Percentiles rank a stretch among this genome's conserved stretches.
Conservation (phyloP, 2,888 invertebrate species). For the Galeruca laticollis region DNA sequence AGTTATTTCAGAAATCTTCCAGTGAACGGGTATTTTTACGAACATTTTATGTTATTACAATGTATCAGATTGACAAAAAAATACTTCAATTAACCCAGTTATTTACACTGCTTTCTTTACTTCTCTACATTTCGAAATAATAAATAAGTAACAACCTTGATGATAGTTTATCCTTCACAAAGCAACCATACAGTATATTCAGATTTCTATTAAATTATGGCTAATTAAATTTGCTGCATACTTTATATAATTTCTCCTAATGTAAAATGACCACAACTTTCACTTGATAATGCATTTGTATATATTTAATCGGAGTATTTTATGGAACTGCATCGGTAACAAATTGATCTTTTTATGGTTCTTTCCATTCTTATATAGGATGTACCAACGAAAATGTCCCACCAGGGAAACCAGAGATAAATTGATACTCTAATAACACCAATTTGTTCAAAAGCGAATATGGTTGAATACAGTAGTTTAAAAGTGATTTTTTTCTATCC, state of each 20-base stretch:
- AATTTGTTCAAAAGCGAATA: too few species aligned
- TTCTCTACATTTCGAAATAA: constrained; percentile 21
- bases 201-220: constrained; percentile 29
- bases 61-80: constrained; percentile 6
- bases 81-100: constrained; percentile 16
- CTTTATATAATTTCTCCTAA: constrained; percentile 20
- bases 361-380: too few species aligned
- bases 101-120: constrained; percentile 19
- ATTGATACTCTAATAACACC: too few species aligned
- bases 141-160: constrained; percentile 6
- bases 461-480: too few species aligned
- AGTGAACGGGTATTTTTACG: not conserved
- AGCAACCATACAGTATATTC: constrained; percentile 4
- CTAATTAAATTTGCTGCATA: constrained; percentile 7
- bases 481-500: too few species aligned
- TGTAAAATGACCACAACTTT: not conserved
- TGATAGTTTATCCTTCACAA: constrained; percentile 1
- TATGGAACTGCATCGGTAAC: too few species aligned
- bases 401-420: too few species aligned
- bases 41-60: not conserved
- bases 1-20: not conserved
- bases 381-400: too few species aligned
- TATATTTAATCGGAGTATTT: too few species aligned
- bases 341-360: too few species aligned
- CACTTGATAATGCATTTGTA: too few species aligned